Percentiles rank a stretch among this genome's conserved stretches.
Evolutionary conservation across 2,113 vertebrate species (phyloP).

Genomic region (Illadopsis cleaveri): DNA sequence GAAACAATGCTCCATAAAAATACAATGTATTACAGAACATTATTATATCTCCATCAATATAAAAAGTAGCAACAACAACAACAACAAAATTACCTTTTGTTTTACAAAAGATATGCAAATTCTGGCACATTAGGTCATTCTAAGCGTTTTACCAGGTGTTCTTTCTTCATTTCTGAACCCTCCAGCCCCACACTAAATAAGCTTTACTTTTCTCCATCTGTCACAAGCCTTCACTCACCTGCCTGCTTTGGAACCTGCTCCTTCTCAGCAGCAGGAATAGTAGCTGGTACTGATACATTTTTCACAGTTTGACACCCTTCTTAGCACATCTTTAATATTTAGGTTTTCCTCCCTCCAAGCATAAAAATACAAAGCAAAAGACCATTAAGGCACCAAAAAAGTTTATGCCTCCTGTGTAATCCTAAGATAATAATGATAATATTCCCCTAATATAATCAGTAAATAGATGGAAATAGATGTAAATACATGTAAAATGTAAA

Average conservation of each 20-base stretch:
- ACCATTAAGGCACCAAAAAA: background rate
- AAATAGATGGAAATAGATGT: background rate
- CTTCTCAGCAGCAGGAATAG: background rate
- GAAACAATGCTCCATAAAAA: constrained; percentile 61
- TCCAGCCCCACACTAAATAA: background rate
- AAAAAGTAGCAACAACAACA: constrained; percentile 4
- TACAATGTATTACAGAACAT: background rate
- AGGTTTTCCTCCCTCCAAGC: background rate
- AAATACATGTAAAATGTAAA: background rate
- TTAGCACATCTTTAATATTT: background rate
- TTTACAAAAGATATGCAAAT: background rate
- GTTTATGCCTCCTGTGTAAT: background rate
- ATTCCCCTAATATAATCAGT: background rate
- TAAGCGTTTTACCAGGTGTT: background rate
- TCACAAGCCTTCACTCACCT: background rate
- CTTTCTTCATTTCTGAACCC: background rate
- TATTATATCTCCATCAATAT: background rate
- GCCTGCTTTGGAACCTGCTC: background rate
- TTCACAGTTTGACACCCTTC: background rate
- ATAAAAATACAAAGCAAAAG: background rate
- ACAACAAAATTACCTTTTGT: constrained; percentile 18
- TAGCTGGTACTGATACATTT: background rate
- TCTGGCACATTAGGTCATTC: background rate
- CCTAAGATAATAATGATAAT: background rate
- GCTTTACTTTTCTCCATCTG: background rate